Evolutionary conservation across 2,113 vertebrate species (phyloP).

Genomic region (Delphinapterus leucas): DNA sequence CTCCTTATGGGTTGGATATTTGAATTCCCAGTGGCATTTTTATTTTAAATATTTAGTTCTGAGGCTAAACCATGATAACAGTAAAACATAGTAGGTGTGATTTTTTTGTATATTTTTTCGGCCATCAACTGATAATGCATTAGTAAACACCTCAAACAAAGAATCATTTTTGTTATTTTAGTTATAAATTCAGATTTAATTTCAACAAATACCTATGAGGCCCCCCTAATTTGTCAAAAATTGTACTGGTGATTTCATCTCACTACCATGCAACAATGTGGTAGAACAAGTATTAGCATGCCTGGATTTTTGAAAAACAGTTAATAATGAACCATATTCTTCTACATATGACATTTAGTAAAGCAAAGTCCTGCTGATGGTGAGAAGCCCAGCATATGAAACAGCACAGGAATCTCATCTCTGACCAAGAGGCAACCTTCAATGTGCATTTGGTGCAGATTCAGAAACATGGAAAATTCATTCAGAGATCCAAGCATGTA

Average conservation of each 20-base stretch:
- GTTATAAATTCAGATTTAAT: not conserved
- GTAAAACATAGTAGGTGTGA: not conserved
- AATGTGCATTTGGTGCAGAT: not conserved
- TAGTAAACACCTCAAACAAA: not conserved
- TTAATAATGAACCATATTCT: not conserved
- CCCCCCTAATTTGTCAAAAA: not conserved
- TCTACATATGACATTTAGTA: not conserved
- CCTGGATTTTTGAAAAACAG: not conserved
- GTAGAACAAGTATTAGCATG: not conserved
- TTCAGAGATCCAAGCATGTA: not conserved
- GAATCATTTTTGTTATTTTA: not conserved
- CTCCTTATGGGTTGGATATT: not conserved
- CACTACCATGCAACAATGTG: not conserved
- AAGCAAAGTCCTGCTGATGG: not conserved
- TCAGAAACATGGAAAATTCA: conserved; percentile 18
- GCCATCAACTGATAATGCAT: not conserved
- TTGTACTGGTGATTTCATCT: not conserved
- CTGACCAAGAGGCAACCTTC: not conserved
- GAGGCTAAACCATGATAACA: not conserved
- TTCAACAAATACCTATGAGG: not conserved
- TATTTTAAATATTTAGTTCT: not conserved
- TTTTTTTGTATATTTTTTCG: not conserved
- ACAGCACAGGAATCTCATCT: not conserved
- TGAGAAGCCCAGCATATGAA: not conserved
- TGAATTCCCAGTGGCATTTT: not conserved